These are phyloP conservation scores for Plebejus argus DNA, from an alignment of 2,888 invertebrate genomes.

Conservation along the genomic window DNA sequence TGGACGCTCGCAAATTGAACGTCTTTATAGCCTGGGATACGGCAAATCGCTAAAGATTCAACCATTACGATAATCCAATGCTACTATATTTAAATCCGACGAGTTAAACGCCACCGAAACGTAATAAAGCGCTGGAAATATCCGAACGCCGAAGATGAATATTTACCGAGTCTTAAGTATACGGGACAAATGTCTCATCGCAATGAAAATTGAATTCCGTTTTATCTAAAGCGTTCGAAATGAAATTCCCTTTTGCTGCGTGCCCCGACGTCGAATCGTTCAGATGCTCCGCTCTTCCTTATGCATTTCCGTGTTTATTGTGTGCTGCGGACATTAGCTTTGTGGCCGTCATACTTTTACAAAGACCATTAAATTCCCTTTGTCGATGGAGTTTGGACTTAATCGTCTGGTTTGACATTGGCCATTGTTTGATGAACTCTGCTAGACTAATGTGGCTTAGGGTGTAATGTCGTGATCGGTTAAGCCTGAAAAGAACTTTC, in stretches of 20 bases:
- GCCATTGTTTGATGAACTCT: neutral
- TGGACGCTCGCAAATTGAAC: conserved; percentile 19
- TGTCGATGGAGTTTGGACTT: conserved; percentile 21
- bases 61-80: neutral
- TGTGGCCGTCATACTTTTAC: conserved; percentile 31
- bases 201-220: conserved; percentile 65
- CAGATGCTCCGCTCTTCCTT: conserved; percentile 52
- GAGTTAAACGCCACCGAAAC: conserved; percentile 30
- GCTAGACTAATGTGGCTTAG: neutral
- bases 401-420: conserved; percentile 12
- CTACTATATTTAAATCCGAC: conserved; percentile 22
- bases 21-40: neutral
- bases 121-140: conserved; percentile 14
- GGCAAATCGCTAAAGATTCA: conserved; percentile 9
- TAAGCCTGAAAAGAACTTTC: neutral
- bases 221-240: conserved; percentile 64
- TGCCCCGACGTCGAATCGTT: conserved; percentile 65
- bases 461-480: neutral
- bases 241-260: conserved; percentile 67
- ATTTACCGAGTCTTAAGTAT: conserved; percentile 35
- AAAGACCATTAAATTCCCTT: conserved; percentile 17
- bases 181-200: conserved; percentile 43
- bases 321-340: conserved; percentile 36
- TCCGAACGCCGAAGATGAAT: conserved; percentile 27
- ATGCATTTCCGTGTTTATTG: conserved; percentile 51